phyloP scores from a whole-genome alignment of 2,797 vertebrate genomes.

The Micropoecilia bifurca region DNA sequence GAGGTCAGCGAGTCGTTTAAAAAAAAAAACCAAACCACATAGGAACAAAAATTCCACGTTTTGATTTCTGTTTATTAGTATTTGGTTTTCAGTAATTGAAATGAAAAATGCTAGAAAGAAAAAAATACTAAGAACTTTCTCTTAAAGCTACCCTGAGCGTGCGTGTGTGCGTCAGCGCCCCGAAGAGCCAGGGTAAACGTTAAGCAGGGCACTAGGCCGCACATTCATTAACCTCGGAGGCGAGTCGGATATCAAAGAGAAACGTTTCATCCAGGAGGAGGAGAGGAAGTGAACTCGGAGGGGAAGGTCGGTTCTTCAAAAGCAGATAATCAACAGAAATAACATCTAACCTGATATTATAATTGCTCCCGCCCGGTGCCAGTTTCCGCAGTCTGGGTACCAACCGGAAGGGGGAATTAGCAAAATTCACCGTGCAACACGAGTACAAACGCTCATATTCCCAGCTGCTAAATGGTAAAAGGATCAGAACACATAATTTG shows the following conservation, averaged over 20 bases:
- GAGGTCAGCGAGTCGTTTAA: not conserved
- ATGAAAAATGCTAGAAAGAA: not conserved
- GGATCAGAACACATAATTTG: conserved; percentile 63
- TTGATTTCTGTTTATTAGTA: not conserved
- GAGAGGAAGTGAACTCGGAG: conserved; percentile 73
- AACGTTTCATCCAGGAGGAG: conserved; percentile 35
- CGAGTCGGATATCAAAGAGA: conserved; percentile 71
- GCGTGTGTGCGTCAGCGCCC: conserved; percentile 34
- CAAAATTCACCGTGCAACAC: conserved; percentile 48
- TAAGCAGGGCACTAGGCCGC: conserved; percentile 47
- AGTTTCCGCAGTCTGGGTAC: conserved; percentile 73
- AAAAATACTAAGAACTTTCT: conserved; percentile 13
- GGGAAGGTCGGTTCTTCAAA: conserved; percentile 72
- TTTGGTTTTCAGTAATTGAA: not conserved
- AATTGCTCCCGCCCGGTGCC: conserved; percentile 76
- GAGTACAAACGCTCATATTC: conserved; percentile 64
- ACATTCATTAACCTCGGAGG: conserved; percentile 67
- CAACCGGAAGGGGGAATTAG: conserved; percentile 58
- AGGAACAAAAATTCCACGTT: not conserved
- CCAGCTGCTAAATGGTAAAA: conserved; percentile 69
- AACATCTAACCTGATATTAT: conserved; percentile 82
- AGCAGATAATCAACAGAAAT: conserved; percentile 82
- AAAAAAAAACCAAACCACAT: not conserved
- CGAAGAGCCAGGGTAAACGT: conserved; percentile 53
- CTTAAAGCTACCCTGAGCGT: conserved; percentile 12